Evolutionary conservation across 2,888 invertebrate genomes (phyloP).

Genomic region (Cyaniris semiargus): DNA sequence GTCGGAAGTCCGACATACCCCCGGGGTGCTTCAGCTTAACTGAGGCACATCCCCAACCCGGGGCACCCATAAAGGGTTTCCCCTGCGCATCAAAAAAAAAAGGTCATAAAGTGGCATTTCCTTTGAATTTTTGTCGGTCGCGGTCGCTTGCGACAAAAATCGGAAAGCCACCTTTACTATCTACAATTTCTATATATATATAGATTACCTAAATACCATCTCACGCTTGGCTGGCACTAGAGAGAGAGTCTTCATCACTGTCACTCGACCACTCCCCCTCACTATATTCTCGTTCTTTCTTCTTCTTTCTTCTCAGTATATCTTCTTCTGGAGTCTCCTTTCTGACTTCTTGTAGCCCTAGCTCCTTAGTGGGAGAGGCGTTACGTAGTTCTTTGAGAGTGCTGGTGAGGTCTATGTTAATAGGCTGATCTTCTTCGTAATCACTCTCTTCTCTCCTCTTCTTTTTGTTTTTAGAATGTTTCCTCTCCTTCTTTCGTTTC

Average conservation of each 20-base stretch:
- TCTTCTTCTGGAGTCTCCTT: constrained; percentile 50
- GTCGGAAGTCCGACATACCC: no score
- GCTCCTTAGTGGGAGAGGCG: constrained; percentile 62
- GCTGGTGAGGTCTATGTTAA: constrained; percentile 61
- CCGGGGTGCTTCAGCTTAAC: no score
- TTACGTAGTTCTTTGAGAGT: constrained; percentile 65
- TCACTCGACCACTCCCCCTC: constrained; percentile 77
- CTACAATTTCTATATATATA: not conserved
- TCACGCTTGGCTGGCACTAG: constrained; percentile 42
- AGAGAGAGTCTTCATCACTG: constrained; percentile 58
- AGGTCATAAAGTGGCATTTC: no score
- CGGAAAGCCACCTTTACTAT: not conserved
- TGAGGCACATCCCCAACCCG: no score
- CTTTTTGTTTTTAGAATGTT: constrained; percentile 59
- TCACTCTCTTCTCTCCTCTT: constrained; percentile 51
- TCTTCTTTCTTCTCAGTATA: constrained; percentile 46
- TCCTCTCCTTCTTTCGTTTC: constrained; percentile 65
- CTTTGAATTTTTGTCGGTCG: no score
- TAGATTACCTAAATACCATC: not conserved
- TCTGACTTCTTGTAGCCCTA: constrained; percentile 49
- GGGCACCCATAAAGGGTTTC: no score
- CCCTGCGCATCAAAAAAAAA: no score
- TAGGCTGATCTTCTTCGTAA: constrained; percentile 48
- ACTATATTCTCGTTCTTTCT: constrained; percentile 62
- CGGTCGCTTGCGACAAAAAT: no score